Base-by-base conservation (phyloP, 1,140 invertebrate genomes). In the Caenorhabditis latens region DNA sequence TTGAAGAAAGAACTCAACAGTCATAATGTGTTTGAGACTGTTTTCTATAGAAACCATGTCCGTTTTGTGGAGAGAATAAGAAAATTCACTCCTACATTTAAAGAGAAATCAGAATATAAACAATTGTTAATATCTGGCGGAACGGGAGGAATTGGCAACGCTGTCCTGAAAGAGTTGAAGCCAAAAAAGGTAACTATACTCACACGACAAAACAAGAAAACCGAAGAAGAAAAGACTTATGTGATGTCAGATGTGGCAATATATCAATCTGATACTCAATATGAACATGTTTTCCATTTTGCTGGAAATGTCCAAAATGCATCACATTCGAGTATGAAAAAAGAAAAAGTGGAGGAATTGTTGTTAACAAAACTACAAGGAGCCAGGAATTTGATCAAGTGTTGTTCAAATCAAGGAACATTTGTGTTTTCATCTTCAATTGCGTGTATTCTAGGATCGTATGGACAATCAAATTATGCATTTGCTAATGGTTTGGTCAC, bases 391-490 rank as follows among this genome's bases (percentile, higher is more conserved):
- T 50, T 87, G 13, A 43, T 24, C 8, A 53, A 50, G 32, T 48
- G 19, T 57, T 32, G 24, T 4, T 42, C n/a, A 0, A 79, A 50
- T 14, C 11, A 7, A 9, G 46, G 55, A 42, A 61, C 2, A 4
- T 57, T 88, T 14, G 42, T 75, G 6, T 88, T 89, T 32, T 89
- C 88, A 21, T 79, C 71, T 4, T 89, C 88, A 42, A 65, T 61
- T 19, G 88, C 88, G 0, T 50, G 46, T 21, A 65, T 89, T 40
- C 82, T 89, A 21, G 88, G 88, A 7, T 88, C 88, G 1, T 55
- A 32, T 50, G 88, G 88, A 19, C 88, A 89, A 57, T 48, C 84
- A 2, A 89, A 89, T 82, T 89, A 89, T 24, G 75, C 88, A 1
- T 88, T 87, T 61, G 88, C 88, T 4, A 89, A 89, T 84, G 83